These are phyloP conservation scores for Phalanger gymnotis DNA, from an alignment of 2,797 vertebrate genomes.

Conservation along the genomic window DNA sequence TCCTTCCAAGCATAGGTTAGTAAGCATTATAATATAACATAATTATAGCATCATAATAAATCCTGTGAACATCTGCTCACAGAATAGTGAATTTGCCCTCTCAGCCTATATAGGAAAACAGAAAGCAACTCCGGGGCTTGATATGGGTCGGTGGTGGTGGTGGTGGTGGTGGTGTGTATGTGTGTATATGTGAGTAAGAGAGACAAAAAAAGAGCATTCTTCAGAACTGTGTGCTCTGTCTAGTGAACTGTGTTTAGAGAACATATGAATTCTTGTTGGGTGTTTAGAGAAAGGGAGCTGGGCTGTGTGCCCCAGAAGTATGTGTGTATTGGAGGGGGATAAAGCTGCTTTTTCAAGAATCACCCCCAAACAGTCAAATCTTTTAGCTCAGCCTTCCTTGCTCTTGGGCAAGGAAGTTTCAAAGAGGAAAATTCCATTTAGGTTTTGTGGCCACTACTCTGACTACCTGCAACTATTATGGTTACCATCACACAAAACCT, in stretches of 20 bases:
- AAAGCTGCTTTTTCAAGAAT: conserved; percentile 28
- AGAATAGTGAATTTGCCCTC: conserved; percentile 15
- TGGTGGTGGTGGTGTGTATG: no score
- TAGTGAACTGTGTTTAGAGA: background rate
- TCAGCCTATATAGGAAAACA: background rate
- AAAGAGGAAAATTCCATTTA: conserved; percentile 47
- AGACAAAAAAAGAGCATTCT: background rate
- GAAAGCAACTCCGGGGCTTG: background rate
- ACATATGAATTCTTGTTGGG: background rate
- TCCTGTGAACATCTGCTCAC: conserved; percentile 14
- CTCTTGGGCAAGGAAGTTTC: conserved; percentile 8
- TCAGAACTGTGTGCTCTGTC: background rate
- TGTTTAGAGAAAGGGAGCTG: background rate
- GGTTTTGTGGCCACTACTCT: background rate
- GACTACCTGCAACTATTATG: background rate
- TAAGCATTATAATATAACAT: conserved; percentile 1
- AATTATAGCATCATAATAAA: background rate
- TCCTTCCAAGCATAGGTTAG: background rate
- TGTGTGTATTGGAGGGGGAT: background rate
- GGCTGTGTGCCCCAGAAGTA: background rate
- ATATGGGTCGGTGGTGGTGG: background rate
- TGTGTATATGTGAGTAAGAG: background rate
- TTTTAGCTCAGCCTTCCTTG: background rate
- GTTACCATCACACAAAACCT: background rate
- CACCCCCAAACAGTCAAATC: background rate